phyloP scores from a whole-genome alignment of 2,888 invertebrate genomes.

The Julus scanicus region DNA sequence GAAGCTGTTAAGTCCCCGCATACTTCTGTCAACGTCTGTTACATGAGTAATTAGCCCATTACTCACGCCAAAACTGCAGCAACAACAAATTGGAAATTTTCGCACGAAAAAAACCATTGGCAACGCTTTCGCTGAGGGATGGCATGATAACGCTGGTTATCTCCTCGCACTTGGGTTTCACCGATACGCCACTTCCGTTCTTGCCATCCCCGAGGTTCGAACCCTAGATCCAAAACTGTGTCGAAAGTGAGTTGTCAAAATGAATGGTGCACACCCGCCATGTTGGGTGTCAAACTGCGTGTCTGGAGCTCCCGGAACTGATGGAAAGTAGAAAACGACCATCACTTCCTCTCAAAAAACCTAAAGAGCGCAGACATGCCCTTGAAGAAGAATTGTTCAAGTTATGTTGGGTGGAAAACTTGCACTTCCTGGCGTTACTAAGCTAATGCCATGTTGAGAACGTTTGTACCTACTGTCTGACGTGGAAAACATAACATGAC shows the following conservation, averaged over 20 bases:
- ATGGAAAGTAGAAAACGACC: neutral
- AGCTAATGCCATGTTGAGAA: too few relatives aligned
- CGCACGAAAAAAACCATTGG: neutral
- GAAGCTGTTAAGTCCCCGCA: neutral
- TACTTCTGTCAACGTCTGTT: slow-evolving; percentile 26
- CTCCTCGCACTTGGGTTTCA: neutral
- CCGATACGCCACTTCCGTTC: neutral
- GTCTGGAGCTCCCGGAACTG: neutral
- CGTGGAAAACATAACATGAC: too few relatives aligned
- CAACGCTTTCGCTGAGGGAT: neutral
- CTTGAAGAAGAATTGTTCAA: too few relatives aligned
- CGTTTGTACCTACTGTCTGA: too few relatives aligned
- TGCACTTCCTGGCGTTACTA: neutral
- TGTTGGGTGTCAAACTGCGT: slow-evolving; percentile 15
- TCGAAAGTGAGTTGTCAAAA: neutral
- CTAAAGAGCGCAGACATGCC: too few relatives aligned
- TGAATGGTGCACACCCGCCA: neutral
- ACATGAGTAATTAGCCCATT: slow-evolving; percentile 33
- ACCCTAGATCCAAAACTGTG: neutral
- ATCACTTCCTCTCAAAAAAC: neutral
- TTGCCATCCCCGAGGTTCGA: neutral
- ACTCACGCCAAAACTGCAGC: slow-evolving; percentile 12
- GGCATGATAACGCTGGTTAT: neutral
- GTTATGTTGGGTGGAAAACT: neutral
- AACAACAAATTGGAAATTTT: slow-evolving; percentile 6